Evolutionary conservation across 2,888 invertebrate genomes (phyloP).

Genomic region (Choristoneura rosaceana): DNA sequence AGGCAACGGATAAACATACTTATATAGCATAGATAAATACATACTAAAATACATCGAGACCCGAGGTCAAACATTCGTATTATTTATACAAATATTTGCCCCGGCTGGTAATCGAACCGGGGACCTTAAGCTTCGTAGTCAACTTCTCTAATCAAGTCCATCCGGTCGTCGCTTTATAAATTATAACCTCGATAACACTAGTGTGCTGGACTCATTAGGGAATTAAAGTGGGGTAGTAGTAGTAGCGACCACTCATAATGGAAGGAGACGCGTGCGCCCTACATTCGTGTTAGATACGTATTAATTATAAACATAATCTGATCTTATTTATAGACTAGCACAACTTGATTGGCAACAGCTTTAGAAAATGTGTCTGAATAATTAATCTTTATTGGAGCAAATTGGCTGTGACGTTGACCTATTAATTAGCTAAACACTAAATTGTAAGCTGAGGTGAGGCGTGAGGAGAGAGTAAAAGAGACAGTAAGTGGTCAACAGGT

Average conservation of each 20-base stretch:
- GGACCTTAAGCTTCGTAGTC: too few species aligned
- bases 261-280: constrained; percentile 63
- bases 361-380: constrained; percentile 39
- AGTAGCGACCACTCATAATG: constrained; percentile 49
- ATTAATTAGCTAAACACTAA: constrained; percentile 12
- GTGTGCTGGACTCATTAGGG: not conserved
- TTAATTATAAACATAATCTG: constrained; percentile 64
- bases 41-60: too few species aligned
- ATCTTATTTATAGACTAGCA: constrained; percentile 46
- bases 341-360: constrained; percentile 40
- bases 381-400: constrained; percentile 32
- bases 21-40: too few species aligned
- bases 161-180: too few species aligned
- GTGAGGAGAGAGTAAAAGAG: too few species aligned
- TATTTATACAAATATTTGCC: too few species aligned
- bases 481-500: too few species aligned
- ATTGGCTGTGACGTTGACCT: constrained; percentile 24
- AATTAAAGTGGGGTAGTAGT: constrained; percentile 47
- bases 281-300: constrained; percentile 59
- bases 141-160: too few species aligned
- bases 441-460: not conserved
- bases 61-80: too few species aligned
- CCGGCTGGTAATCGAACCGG: too few species aligned
- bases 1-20: too few species aligned
- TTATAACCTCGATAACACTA: not conserved